These are phyloP conservation scores for Daptonema setosum DNA, from an alignment of 2,888 invertebrate genomes.

Conservation along the genomic window DNA sequence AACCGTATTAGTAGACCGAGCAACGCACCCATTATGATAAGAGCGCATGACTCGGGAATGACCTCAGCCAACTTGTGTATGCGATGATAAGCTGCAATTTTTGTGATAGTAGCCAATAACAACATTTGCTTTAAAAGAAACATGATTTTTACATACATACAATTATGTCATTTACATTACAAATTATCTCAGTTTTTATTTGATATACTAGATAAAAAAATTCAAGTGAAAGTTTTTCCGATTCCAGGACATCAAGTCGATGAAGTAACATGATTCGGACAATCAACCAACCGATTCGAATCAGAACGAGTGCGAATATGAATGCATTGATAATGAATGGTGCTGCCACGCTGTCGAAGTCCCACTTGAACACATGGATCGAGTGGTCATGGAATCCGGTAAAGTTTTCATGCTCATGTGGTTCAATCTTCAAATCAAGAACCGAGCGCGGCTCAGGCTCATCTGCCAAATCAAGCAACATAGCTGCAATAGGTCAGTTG, in stretches of 20 bases:
- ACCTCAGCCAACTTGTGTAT: background rate
- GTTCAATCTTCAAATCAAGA: too few species aligned
- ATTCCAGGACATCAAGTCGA: too few species aligned
- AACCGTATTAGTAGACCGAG: too few species aligned
- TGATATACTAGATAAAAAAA: background rate
- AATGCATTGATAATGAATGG: slow-evolving; percentile 32
- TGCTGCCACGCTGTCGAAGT: slow-evolving; percentile 28
- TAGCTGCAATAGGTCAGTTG: too few species aligned
- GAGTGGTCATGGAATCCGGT: slow-evolving; percentile 12
- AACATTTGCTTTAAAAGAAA: background rate
- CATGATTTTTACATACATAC: background rate
- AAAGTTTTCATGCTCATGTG: too few species aligned
- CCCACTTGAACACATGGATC: slow-evolving; percentile 27
- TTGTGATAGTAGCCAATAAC: too few species aligned
- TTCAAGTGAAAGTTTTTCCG: too few species aligned
- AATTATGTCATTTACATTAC: background rate
- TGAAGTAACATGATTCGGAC: background rate
- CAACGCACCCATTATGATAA: slow-evolving; percentile 31
- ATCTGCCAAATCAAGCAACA: too few species aligned
- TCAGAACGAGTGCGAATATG: slow-evolving; percentile 32
- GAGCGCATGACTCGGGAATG: slow-evolving; percentile 24
- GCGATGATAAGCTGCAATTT: background rate
- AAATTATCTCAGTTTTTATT: background rate
- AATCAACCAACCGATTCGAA: slow-evolving; percentile 31
- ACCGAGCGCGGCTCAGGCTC: too few species aligned